phyloP scores from a whole-genome alignment of 2,113 vertebrate species.

The Eurypyga helias region DNA sequence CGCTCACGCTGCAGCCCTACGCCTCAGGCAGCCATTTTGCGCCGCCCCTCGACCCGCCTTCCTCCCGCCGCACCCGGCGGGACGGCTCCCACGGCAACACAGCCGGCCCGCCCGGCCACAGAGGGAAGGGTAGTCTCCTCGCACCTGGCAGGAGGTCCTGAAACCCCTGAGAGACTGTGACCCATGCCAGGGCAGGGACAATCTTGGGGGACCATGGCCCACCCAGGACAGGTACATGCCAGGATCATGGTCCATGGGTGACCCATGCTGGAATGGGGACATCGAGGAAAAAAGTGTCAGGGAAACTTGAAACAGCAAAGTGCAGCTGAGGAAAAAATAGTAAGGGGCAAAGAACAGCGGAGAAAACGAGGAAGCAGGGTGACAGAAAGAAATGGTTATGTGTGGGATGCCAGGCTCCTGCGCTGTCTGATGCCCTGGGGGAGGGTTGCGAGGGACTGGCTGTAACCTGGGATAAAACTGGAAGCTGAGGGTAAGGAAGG shows the following conservation, averaged over 20 bases:
- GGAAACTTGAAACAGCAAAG: background rate
- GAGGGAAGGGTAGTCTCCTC: no score
- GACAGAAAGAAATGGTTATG: background rate
- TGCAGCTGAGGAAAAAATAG: background rate
- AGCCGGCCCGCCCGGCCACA: no score
- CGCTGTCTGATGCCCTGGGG: background rate
- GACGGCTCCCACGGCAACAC: no score
- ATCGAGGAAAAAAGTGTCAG: background rate
- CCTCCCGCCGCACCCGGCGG: no score
- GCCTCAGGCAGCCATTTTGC: no score
- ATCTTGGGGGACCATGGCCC: background rate
- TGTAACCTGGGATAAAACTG: background rate
- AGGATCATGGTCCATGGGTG: background rate
- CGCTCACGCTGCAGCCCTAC: no score
- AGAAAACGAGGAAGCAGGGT: background rate
- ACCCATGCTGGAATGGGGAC: background rate
- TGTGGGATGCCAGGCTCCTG: background rate
- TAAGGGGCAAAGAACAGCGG: background rate
- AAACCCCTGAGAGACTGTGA: background rate
- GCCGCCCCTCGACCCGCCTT: no score
- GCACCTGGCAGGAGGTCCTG: background rate
- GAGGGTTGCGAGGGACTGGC: background rate
- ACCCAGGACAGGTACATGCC: background rate
- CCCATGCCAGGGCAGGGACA: background rate
- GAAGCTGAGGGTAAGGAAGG: background rate